Evolutionary conservation across 2,888 invertebrate genomes (phyloP), one percentile per base, ranked within the genome.

Genomic region (Disparrhopalites patrizii): DNA sequence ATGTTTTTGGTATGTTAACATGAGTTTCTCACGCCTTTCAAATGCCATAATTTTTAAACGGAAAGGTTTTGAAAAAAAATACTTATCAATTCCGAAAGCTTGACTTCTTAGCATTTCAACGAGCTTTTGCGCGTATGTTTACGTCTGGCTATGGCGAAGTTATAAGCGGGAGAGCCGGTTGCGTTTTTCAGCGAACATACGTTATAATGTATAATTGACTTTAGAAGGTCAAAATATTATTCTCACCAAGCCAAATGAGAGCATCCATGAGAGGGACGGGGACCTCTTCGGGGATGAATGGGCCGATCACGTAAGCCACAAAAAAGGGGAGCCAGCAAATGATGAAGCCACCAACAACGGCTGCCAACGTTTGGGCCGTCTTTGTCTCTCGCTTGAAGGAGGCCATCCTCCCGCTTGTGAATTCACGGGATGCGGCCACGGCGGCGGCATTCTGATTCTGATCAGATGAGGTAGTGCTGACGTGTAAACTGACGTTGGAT

Each of bases 281-380:
- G 54, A 66, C 55, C 38, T 82, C 82, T 67, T 83, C 84, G 0
- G 86, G 85, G 62, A 91, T 83, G 76, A 92, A 91, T 4, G 92
- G 91, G 2, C 87, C 89, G 1, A 90, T 81, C 13, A 93, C 80
- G 77, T 93, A 93, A 71, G 89, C 87, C 4, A 91, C 81, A 79
- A 92, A 93, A 79, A 93, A 93, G 0, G 92, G 92, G 30, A 92
- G 79, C 93, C 93, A 93, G 76, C 92, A 93, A 5, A 89, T 87
- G 2, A 92, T 87, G 75, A 92, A 92, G 2, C 91, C 91, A 0
- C 92, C 92, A 0, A 93, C 90, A 0, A 93, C 92, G 4, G 92
- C 85, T 70, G 91, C 91, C 57, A 93, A 79, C 0, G 92, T 92
- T 77, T 91, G 91, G 2, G 91, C 91, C 0, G 93, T 92, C 81